Evolutionary conservation across 1,140 invertebrate species (phyloP).

Genomic region (Sarcophaga peregrina): DNA sequence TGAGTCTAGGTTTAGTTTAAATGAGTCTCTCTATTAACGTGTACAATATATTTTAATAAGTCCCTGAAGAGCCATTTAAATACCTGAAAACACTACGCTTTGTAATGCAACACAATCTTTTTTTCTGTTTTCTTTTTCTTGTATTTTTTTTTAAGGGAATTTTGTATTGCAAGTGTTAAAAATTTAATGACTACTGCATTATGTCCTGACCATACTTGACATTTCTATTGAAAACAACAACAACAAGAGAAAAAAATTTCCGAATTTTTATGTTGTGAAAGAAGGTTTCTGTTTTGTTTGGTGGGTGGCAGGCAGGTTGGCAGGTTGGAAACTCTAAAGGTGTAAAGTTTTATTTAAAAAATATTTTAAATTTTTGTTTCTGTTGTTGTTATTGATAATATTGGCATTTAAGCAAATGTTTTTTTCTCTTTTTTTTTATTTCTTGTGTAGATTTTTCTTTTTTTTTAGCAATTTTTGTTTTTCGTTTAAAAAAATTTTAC

Average conservation of each 20-base stretch:
- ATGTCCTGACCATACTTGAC: constrained; percentile 20
- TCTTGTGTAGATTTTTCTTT: too few species aligned
- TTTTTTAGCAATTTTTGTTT: not conserved
- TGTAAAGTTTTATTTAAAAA: too few species aligned
- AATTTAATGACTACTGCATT: constrained; percentile 25
- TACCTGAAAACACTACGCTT: not conserved
- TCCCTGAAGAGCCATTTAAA: not conserved
- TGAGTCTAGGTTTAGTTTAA: too few species aligned
- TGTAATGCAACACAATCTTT: not conserved
- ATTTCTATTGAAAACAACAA: not conserved
- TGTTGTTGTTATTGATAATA: not conserved
- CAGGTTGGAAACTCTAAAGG: too few species aligned
- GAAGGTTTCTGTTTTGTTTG: too few species aligned
- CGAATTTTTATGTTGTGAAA: too few species aligned
- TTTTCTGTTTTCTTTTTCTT: not conserved
- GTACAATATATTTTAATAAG: not conserved
- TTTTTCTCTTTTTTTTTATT: too few species aligned
- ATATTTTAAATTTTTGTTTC: too few species aligned
- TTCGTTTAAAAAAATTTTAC: not conserved
- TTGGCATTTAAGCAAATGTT: constrained; percentile 27
- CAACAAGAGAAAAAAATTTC: too few species aligned
- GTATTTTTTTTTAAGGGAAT: constrained; percentile 46
- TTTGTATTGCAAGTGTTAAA: constrained; percentile 30
- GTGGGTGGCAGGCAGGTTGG: too few species aligned
- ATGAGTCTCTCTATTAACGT: too few species aligned